Evolutionary conservation across 2,797 vertebrate genomes (phyloP), one percentile per base, ranked within the genome.

Genomic region (Gallinago stenura): DNA sequence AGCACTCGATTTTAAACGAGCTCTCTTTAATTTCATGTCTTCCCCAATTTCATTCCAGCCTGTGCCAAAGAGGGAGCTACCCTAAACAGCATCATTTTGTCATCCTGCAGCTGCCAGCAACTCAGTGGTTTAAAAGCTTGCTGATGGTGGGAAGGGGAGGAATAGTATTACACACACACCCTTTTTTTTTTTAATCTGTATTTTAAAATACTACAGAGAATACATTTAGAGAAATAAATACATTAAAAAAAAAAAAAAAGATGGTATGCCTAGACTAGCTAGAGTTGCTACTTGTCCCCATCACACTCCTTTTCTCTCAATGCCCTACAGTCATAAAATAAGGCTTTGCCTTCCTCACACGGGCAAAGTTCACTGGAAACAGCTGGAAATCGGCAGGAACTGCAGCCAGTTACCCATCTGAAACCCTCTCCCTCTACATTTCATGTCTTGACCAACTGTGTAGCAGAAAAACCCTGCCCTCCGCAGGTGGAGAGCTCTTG

Each of bases 31-130:
- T 94, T 88, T 95, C 50, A 60, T 48, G 48, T 62, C 80, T 91
- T 95, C 87, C 89, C 87, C 94, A 70, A 3, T 86, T 83, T 66
- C 85, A 53, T 72, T 69, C 87, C 56, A 84, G 66, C 58, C 72
- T 90, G 56, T 73, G 87, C 93, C 93, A 93, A 87, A 77, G 77
- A 94, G 71, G 78, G 82, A 91, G 51, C 87, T 56, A 60, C 89
- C 79, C 76, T 69, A 16, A 86, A 79, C 62, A 86, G 56, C 58
- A 64, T 76, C 83, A 70, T 88, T 94, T 92, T 83, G n/a, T 81
- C 79, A 86, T 1, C 0, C n/a, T 50, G 17, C 69, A 86, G 84
- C 84, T 93, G 84, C 79, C 79, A 65, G 41, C 4, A 1, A 58
- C 64, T 80, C 87, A 18, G 57, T 57, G 84, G 39, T 56, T 87